Evolutionary conservation across 2,113 vertebrate species (phyloP).

Genomic region (Sinocyclocheilus maitianheensis): DNA sequence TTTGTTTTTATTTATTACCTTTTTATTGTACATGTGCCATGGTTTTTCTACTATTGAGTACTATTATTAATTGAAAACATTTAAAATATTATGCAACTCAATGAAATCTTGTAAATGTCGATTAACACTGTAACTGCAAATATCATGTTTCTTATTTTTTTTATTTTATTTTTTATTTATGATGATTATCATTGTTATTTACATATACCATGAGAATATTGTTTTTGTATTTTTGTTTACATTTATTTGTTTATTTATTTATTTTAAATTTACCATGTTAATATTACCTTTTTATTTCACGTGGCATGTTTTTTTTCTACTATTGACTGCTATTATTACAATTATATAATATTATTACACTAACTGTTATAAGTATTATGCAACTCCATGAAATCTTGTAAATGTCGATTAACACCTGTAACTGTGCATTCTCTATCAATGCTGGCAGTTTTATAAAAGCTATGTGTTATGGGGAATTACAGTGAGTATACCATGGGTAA

Average conservation of each 20-base stretch:
- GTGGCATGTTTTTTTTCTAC: too few species aligned
- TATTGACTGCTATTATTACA: too few species aligned
- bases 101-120: neutral
- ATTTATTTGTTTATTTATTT: too few species aligned
- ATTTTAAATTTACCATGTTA: neutral
- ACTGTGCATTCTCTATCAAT: neutral
- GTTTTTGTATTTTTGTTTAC: too few species aligned
- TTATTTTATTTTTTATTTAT: too few species aligned
- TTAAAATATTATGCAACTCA: too few species aligned
- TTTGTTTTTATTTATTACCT: neutral
- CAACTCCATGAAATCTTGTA: constrained; percentile 6
- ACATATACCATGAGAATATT: too few species aligned
- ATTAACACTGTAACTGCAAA: neutral
- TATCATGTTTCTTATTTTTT: neutral
- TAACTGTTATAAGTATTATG: constrained; percentile 30
- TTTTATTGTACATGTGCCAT: neutral
- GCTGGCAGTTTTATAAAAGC: neutral
- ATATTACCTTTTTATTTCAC: neutral
- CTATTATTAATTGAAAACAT: too few species aligned
- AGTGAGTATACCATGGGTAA: neutral
- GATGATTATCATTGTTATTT: neutral
- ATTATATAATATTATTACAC: too few species aligned
- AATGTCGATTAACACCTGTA: neutral
- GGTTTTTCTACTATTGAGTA: neutral
- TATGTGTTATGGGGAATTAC: neutral